phyloP scores from a whole-genome alignment of 1,140 invertebrate genomes.

The Atta cephalotes region DNA sequence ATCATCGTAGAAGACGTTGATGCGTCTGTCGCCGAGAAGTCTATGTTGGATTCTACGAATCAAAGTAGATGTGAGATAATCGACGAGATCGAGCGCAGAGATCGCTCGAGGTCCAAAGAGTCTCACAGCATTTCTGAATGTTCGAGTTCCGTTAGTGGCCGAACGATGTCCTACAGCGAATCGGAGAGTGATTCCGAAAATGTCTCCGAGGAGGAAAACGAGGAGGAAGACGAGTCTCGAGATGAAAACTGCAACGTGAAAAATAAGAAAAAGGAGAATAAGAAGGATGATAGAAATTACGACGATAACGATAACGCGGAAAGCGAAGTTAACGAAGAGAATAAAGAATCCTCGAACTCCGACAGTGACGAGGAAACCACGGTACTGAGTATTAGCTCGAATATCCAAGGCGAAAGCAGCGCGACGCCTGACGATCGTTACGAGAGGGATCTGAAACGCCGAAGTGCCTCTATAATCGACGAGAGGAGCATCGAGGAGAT shows the following conservation, averaged over 20 bases:
- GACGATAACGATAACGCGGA: background rate
- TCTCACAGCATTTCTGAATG: slow-evolving; percentile 36
- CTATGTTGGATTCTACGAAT: background rate
- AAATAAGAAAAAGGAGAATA: slow-evolving; percentile 37
- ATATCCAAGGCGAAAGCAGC: slow-evolving; percentile 22
- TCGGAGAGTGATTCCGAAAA: slow-evolving; percentile 38
- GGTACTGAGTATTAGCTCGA: slow-evolving; percentile 43
- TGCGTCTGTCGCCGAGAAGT: background rate
- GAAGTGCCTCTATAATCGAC: slow-evolving; percentile 68
- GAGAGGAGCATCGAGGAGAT: slow-evolving; percentile 75
- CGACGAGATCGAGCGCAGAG: slow-evolving; percentile 15
- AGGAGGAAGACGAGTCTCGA: slow-evolving; percentile 43
- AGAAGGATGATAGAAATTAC: background rate
- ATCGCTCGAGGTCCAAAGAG: slow-evolving; percentile 47
- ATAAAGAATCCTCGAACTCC: slow-evolving; percentile 46
- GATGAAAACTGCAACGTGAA: slow-evolving; percentile 71
- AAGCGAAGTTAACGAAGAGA: background rate
- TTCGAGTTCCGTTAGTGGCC: slow-evolving; percentile 24
- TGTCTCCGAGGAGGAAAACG: slow-evolving; percentile 24
- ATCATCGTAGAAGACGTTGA: slow-evolving; percentile 22
- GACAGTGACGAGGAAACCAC: slow-evolving; percentile 58
- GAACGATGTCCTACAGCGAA: slow-evolving; percentile 15
- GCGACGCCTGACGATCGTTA: slow-evolving; percentile 32
- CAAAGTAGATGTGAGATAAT: slow-evolving; percentile 15
- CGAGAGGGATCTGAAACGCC: slow-evolving; percentile 43